Evolutionary conservation across 2,797 vertebrate species (phyloP).

Genomic region (Pseudopleuronectes americanus): DNA sequence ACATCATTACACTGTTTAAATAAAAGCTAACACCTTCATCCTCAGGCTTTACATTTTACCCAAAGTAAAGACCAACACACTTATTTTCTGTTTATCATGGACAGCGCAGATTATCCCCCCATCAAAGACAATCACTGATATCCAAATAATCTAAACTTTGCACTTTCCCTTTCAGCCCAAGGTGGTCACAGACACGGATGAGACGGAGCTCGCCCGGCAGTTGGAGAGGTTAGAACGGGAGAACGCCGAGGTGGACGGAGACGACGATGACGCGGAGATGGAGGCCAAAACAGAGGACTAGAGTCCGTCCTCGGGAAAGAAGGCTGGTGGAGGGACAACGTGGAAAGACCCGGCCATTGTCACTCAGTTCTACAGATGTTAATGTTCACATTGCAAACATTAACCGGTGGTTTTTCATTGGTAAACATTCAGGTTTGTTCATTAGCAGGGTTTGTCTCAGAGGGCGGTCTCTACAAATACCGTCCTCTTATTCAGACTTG

Average conservation of each 20-base stretch:
- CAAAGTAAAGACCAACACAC: no score
- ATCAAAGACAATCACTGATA: no score
- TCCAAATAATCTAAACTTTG: no score
- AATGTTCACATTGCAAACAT: constrained; percentile 66
- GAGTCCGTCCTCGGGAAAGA: not conserved
- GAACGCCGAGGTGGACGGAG: constrained; percentile 99
- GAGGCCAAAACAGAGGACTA: constrained; percentile 98
- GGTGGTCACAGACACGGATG: constrained; percentile 98
- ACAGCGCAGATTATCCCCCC: no score
- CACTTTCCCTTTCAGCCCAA: constrained; percentile 86
- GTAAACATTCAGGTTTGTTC: constrained; percentile 50
- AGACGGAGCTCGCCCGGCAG: constrained; percentile 96
- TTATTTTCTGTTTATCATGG: no score
- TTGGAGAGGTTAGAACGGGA: constrained; percentile 96
- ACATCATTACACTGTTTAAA: no score
- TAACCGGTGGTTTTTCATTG: constrained; percentile 60
- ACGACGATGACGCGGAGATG: constrained; percentile 98
- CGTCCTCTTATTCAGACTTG: constrained; percentile 18
- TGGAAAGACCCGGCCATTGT: constrained; percentile 55
- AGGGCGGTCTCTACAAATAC: constrained; percentile 13
- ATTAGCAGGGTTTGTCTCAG: constrained; percentile 46
- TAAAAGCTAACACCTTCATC: no score
- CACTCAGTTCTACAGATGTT: constrained; percentile 60
- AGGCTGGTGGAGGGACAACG: constrained; percentile 19
- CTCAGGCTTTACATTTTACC: no score